Base-by-base conservation (phyloP, 2,797 vertebrate species). In the Scarus forsteni region DNA sequence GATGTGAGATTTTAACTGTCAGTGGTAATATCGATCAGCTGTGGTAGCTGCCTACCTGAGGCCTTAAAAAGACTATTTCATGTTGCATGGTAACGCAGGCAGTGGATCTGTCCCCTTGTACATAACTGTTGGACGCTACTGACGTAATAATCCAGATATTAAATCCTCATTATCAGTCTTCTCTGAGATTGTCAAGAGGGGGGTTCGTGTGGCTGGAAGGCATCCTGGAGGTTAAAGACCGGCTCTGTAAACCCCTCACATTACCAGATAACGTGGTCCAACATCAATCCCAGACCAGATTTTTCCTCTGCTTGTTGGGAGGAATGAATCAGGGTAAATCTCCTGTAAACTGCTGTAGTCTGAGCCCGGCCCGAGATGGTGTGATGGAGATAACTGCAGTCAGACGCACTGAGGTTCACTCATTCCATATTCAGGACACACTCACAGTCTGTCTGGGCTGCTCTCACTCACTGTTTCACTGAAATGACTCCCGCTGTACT, bases 391-490 rank as follows among this genome's bases (percentile, higher is more conserved):
- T 64, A 65, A 64, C 60, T 62, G 70, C 59, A 51, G 66, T 46
- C 48, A 54, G 68, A 69, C 68, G 45, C 42, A 49, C n/a, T 38
- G 53, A 58, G 68, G 16, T 66, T 83, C 58, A 62, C 71, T 66
- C 60, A 78, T 64, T 71, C n/a, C 39, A 51, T 46, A 68, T 75
- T 71, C 70, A 69, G 53, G 70, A 59, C 64, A 62, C 51, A 69
- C 59, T 66, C 66, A 56, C 65, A 71, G 63, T 58, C 46, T 69
- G 66, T 68, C 63, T 66, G 60, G 38, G 39, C 50, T 57, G 35
- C 57, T 53, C 38, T 60, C 11, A 53, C 46, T 59, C 46, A 56
- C 0, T 50, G 15, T 57, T 40, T 49, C 11, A 45, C 53, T 48
- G 3, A 42, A 60, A 44, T 54, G 5, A 60, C 55, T 18, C 14